phyloP scores from a whole-genome alignment of 2,888 invertebrate species.

The Falcaria lacertinaria region DNA sequence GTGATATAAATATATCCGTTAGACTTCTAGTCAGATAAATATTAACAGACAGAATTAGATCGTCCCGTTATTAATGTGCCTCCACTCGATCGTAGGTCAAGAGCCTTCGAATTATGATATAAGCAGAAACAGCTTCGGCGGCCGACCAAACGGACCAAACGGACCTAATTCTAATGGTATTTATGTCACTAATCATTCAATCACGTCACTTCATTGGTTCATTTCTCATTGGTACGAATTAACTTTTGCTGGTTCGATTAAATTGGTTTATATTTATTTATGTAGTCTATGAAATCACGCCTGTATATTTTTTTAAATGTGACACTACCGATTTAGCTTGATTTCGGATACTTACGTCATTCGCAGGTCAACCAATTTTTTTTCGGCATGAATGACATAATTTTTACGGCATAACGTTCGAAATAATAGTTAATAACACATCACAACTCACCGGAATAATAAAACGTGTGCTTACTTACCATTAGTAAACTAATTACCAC shows the following conservation, averaged over 20 bases:
- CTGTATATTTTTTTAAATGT: too few species aligned
- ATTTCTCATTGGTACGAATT: background rate
- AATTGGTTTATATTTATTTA: background rate
- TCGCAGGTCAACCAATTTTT: too few species aligned
- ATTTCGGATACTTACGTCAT: too few species aligned
- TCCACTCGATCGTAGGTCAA: slow-evolving; percentile 36
- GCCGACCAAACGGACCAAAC: too few species aligned
- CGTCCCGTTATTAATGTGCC: background rate
- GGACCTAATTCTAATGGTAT: background rate
- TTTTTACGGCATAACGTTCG: background rate
- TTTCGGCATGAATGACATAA: background rate
- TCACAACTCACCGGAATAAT: background rate
- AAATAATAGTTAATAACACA: background rate
- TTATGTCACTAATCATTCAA: background rate
- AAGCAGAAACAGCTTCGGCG: slow-evolving; percentile 54
- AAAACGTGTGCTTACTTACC: background rate
- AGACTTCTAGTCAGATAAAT: background rate
- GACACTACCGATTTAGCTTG: too few species aligned
- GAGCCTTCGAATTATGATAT: slow-evolving; percentile 61
- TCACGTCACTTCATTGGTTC: background rate
- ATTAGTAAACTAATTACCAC: slow-evolving; percentile 5
- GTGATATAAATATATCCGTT: background rate
- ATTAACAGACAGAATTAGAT: background rate
- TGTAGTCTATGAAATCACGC: too few species aligned
- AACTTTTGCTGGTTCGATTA: background rate